phyloP scores from a whole-genome alignment of 2,113 vertebrate genomes.

The Orycteropus afer region DNA sequence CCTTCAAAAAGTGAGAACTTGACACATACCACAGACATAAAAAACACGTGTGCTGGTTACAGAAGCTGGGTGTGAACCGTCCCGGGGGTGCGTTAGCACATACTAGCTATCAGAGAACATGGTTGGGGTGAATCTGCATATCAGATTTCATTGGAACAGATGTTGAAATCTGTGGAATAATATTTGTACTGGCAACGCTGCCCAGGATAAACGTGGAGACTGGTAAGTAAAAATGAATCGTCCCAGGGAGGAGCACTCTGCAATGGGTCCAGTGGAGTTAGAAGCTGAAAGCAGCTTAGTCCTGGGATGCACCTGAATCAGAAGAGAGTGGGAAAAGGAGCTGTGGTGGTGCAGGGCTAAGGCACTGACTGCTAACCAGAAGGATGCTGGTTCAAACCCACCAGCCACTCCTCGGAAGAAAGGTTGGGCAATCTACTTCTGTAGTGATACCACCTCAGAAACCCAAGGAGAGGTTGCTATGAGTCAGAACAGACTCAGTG shows the following conservation, averaged over 20 bases:
- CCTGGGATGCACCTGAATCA: not conserved
- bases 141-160: constrained; percentile 67
- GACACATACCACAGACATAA: not conserved
- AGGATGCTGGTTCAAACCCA: too few species aligned
- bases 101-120: not conserved
- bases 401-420: too few species aligned
- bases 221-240: not conserved
- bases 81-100: not conserved
- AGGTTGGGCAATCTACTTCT: too few species aligned
- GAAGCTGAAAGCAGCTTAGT: not conserved
- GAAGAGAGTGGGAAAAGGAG: too few species aligned
- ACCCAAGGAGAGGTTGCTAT: too few species aligned
- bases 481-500: too few species aligned
- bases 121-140: not conserved
- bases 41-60: not conserved
- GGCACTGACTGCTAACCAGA: too few species aligned
- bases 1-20: not conserved
- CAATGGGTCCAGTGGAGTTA: not conserved
- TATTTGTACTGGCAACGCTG: constrained; percentile 52
- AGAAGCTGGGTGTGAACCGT: not conserved
- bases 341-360: too few species aligned
- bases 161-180: constrained; percentile 65
- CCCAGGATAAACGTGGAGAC: not conserved
- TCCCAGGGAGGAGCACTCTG: not conserved
- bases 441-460: too few species aligned